Conservation (phyloP, 2,888 invertebrate genomes). For the Erpobdella octoculata region DNA sequence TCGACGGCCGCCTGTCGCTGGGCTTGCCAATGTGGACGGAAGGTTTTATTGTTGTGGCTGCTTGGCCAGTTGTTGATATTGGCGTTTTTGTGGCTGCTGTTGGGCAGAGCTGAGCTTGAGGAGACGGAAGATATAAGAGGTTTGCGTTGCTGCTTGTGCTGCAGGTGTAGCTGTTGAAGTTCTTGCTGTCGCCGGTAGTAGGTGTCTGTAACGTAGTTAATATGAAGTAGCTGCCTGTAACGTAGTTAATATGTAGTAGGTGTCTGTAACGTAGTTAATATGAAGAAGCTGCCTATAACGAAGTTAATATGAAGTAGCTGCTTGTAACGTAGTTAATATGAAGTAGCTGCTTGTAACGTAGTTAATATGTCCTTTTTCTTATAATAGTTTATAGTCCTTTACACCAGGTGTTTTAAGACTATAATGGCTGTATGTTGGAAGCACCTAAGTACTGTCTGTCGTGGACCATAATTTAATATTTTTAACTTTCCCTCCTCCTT, state of each 20-base stretch:
- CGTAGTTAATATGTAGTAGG: background rate
- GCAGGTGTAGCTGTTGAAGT: background rate
- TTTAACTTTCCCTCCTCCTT: too few relatives aligned
- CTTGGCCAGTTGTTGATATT: background rate
- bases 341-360: background rate
- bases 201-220: too few relatives aligned
- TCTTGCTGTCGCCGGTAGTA: background rate
- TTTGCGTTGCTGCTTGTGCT: background rate
- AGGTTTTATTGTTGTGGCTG: too few relatives aligned
- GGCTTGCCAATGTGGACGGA: background rate
- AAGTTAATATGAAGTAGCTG: background rate
- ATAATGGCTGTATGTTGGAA: too few relatives aligned
- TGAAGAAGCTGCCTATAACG: too few relatives aligned
- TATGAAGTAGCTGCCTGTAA: too few relatives aligned
- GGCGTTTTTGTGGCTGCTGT: background rate
- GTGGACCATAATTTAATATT: too few relatives aligned
- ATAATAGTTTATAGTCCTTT: too few relatives aligned
- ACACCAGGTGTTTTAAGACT: too few relatives aligned
- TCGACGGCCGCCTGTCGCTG: conserved; percentile 15
- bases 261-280: too few relatives aligned
- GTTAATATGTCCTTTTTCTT: too few relatives aligned
- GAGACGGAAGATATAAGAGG: background rate
- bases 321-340: background rate
- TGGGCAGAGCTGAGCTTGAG: background rate
- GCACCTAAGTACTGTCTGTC: too few relatives aligned